These are phyloP conservation scores for Drosophila burlai DNA, from an alignment of 1,140 invertebrate genomes.

Conservation along the genomic window DNA sequence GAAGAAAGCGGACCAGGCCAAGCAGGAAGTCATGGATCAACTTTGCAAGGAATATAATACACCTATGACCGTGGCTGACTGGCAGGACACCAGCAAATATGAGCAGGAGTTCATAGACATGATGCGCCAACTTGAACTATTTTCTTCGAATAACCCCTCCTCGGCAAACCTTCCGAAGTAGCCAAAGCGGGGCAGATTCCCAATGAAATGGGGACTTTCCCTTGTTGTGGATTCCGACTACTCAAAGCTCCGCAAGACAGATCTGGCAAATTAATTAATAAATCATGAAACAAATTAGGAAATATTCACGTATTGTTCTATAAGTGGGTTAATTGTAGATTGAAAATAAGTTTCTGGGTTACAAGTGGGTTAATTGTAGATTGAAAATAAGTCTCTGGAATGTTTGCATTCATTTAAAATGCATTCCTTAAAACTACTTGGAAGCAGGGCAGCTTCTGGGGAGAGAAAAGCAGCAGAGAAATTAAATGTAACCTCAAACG, in stretches of 20 bases:
- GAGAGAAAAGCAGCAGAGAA: too few species aligned
- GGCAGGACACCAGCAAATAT: neutral
- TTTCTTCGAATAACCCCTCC: neutral
- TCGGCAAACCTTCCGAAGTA: neutral
- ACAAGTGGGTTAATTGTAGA: neutral
- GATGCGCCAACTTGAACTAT: neutral
- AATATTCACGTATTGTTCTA: neutral
- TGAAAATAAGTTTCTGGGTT: neutral
- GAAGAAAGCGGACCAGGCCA: neutral
- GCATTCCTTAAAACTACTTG: neutral
- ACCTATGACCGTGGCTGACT: neutral
- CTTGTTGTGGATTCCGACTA: too few species aligned
- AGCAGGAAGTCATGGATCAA: neutral
- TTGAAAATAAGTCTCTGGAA: neutral
- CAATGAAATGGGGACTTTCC: too few species aligned
- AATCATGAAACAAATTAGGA: neutral
- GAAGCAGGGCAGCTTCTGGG: too few species aligned
- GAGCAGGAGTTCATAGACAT: neutral
- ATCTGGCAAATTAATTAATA: neutral
- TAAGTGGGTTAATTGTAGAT: neutral
- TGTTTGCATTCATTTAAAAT: neutral
- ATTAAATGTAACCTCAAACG: neutral
- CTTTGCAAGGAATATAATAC: neutral
- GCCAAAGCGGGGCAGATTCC: neutral
- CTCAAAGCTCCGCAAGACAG: too few species aligned